Evolutionary conservation across 1,140 invertebrate species (phyloP).

Genomic region (Sarcophaga peregrina): DNA sequence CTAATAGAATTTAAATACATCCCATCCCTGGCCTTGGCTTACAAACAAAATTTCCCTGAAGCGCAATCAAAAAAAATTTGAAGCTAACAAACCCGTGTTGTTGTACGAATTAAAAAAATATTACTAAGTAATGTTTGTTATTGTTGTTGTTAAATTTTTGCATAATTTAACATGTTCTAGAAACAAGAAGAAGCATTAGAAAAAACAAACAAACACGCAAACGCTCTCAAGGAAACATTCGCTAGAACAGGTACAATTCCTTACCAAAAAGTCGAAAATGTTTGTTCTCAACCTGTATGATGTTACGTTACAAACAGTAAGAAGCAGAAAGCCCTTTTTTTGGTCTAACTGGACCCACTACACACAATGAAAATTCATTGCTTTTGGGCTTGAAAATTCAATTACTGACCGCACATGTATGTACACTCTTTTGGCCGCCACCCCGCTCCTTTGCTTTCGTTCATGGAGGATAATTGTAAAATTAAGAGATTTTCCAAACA

Average conservation of each 20-base stretch:
- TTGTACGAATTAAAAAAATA: background rate
- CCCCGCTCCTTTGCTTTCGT: too few relatives aligned
- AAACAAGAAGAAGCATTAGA: too few relatives aligned
- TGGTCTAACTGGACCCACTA: background rate
- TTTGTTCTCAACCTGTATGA: too few relatives aligned
- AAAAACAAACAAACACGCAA: too few relatives aligned
- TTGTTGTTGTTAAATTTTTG: background rate
- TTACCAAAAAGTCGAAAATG: too few relatives aligned
- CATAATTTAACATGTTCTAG: conserved; percentile 2
- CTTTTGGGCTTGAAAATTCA: background rate
- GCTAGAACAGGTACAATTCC: too few relatives aligned
- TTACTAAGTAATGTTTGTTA: background rate
- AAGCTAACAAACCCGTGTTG: background rate
- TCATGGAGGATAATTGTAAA: background rate
- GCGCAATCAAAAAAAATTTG: background rate
- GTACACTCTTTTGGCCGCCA: background rate
- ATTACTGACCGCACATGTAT: background rate
- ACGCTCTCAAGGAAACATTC: too few relatives aligned
- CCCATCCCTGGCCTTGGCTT: too few relatives aligned
- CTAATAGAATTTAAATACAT: background rate
- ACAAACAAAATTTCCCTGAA: background rate
- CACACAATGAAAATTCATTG: too few relatives aligned
- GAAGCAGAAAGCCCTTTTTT: background rate
- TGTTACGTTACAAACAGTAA: too few relatives aligned
- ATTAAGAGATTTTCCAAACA: background rate